A percentile compares a stretch with the other conserved stretches of the same genome.
These are phyloP conservation scores for Myopa testacea DNA, from an alignment of 2,888 invertebrate genomes.

Conservation along the genomic window DNA sequence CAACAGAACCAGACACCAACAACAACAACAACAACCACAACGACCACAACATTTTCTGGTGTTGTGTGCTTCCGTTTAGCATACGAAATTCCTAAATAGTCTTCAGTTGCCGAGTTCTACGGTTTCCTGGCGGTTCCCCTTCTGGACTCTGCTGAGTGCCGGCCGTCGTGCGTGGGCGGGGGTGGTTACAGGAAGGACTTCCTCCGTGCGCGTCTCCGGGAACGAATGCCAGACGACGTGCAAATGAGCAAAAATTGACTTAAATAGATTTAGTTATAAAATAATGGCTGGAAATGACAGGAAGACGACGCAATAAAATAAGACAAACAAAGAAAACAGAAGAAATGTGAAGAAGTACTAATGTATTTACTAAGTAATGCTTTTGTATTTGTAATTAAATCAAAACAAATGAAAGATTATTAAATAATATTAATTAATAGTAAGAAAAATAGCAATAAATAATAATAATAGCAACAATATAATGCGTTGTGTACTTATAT, in stretches of 20 bases:
- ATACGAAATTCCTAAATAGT: constrained; percentile 26
- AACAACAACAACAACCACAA: neutral
- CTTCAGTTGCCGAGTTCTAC: constrained; percentile 9
- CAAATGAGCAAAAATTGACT: constrained; percentile 10
- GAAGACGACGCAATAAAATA: constrained; percentile 3
- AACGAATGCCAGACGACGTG: constrained; percentile 6
- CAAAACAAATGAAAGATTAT: too few relatives aligned
- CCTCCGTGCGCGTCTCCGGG: constrained; percentile 5
- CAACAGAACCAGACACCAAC: neutral
- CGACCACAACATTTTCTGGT: neutral
- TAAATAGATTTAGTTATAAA: constrained; percentile 9
- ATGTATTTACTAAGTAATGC: neutral
- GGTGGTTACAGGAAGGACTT: constrained; percentile 27
- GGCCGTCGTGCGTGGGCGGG: neutral
- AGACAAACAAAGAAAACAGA: neutral
- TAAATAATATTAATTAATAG: neutral
- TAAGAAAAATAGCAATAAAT: neutral
- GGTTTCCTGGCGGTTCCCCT: constrained; percentile 4
- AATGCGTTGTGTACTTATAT: neutral
- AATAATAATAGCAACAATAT: too few relatives aligned
- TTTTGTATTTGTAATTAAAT: neutral
- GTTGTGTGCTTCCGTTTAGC: neutral
- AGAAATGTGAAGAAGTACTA: neutral
- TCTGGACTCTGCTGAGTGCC: neutral
- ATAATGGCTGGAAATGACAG: constrained; percentile 9